Base-by-base conservation (phyloP, 2,888 invertebrate genomes). In the Oscheius myriophilus region DNA sequence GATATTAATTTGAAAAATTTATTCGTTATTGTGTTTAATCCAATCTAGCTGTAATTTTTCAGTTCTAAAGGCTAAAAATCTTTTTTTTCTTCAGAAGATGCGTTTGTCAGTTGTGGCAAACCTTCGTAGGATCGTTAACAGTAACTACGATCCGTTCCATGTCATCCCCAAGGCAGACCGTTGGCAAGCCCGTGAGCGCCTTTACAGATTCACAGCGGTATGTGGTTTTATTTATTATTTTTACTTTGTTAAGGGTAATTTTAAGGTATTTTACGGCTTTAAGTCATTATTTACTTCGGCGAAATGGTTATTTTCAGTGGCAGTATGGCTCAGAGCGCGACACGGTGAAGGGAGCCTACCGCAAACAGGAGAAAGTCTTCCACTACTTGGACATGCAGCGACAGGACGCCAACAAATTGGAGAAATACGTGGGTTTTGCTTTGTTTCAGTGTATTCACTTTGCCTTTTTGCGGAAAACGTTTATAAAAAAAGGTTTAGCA, bases 321-420 rank as follows among this genome's bases (percentile, higher is more conserved):
- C 85, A 86, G 79, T 84, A 82, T 66, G 84, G 75, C 45, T 77
- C 81, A 16, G 75, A 80, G 26, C 51, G 82, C 43, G 62, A 67
- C 41, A 83, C 81, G 18, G 81, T 83, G 21, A 82, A 78, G 66
- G 76, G 74, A 49, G 83, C 79, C 11, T 72, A 71, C 58, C 62
- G 79, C n/a, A 80, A 80, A 67, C 74, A 78, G 62, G 78, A 84
- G 72, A 86, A 85, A 65, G 65, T 82, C 12, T 82, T 84, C 65
- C 67, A 76, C 51, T 84, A 85, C 66, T 71, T 83, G 77, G 74
- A 76, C 45, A 85, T 85, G 83, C 83, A 85, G 46, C 67, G 84
- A 43, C 21, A 71, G 59, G 85, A 85, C 68, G 80, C 71, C 26
- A 52, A 54, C 33, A 78, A 76, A 18, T 55, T 76, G 18, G 83